Evolutionary conservation across 2,888 invertebrate species (phyloP).

Genomic region (Mythimna lalbum): DNA sequence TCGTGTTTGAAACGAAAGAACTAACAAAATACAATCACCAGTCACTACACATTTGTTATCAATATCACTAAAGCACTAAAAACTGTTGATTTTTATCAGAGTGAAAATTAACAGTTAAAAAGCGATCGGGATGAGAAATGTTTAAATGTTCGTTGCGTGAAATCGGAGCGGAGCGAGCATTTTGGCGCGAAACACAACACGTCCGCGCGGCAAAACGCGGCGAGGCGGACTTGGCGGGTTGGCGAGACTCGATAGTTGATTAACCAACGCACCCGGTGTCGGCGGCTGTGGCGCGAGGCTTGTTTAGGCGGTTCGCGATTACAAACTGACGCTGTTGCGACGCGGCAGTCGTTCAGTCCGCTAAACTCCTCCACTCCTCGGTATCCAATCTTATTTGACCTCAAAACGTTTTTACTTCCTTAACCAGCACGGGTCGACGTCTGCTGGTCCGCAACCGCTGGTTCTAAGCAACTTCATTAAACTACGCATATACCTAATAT

Average conservation of each 20-base stretch:
- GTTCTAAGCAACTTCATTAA: constrained; percentile 33
- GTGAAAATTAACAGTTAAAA: constrained; percentile 74
- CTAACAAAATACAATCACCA: constrained; percentile 70
- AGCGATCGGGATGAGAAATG: constrained; percentile 50
- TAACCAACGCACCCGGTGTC: constrained; percentile 47
- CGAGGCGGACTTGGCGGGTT: constrained; percentile 70
- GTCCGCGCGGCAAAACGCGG: constrained; percentile 72
- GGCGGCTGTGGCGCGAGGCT: constrained; percentile 58
- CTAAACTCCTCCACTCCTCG: constrained; percentile 27
- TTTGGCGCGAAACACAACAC: constrained; percentile 74
- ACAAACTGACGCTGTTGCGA: constrained; percentile 62
- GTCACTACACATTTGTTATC: constrained; percentile 73
- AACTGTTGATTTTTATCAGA: constrained; percentile 76
- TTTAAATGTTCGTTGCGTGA: constrained; percentile 63
- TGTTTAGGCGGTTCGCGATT: constrained; percentile 59
- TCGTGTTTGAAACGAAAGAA: constrained; percentile 77
- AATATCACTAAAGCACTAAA: constrained; percentile 73
- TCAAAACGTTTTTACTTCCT: constrained; percentile 37
- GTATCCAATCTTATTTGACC: constrained; percentile 41
- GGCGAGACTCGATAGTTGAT: constrained; percentile 32
- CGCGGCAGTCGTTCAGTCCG: constrained; percentile 57
- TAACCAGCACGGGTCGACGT: constrained; percentile 28
- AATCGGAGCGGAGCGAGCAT: constrained; percentile 73
- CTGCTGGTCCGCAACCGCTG: constrained; percentile 9
- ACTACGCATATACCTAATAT: constrained; percentile 20